These are phyloP conservation scores for Orius laevigatus DNA, from an alignment of 1,140 invertebrate species.

Conservation along the genomic window DNA sequence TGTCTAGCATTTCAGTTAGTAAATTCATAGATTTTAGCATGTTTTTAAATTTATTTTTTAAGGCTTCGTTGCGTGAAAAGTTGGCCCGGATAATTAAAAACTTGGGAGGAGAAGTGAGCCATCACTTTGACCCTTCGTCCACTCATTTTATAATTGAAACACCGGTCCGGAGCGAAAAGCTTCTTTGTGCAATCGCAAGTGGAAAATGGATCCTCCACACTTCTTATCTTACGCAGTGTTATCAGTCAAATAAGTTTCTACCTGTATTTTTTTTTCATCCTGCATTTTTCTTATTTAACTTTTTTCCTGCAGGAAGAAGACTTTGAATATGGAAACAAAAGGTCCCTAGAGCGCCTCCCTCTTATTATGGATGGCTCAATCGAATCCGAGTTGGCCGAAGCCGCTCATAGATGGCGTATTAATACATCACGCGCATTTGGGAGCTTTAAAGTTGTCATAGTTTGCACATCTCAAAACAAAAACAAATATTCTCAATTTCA, in stretches of 20 bases:
- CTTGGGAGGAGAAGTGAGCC: slow-evolving; percentile 5
- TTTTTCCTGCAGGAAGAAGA: slow-evolving; percentile 44
- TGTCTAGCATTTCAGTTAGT: too few relatives aligned
- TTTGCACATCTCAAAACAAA: slow-evolving; percentile 47
- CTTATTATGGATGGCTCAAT: slow-evolving; percentile 30
- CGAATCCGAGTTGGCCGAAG: slow-evolving; percentile 33
- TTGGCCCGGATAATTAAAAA: slow-evolving; percentile 34
- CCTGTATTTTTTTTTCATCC: slow-evolving; percentile 35
- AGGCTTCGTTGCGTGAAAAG: slow-evolving; percentile 25
- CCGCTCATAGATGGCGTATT: slow-evolving; percentile 44
- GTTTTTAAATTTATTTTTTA: slow-evolving; percentile 29
- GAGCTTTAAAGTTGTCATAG: slow-evolving; percentile 43
- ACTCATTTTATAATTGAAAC: slow-evolving; percentile 64
- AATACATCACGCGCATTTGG: slow-evolving; percentile 42
- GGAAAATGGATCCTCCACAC: slow-evolving; percentile 76
- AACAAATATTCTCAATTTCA: slow-evolving; percentile 43
- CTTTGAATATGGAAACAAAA: slow-evolving; percentile 59
- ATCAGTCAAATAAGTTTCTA: slow-evolving; percentile 43
- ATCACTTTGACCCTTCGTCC: slow-evolving; percentile 23
- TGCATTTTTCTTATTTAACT: neutral
- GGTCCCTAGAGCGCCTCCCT: slow-evolving; percentile 26
- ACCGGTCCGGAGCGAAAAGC: slow-evolving; percentile 67
- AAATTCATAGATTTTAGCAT: neutral
- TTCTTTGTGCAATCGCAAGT: slow-evolving; percentile 61
- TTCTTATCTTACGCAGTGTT: slow-evolving; percentile 53